Evolutionary conservation across 2,113 vertebrate genomes (phyloP).

Genomic region (Tympanuchus pallidicinctus): DNA sequence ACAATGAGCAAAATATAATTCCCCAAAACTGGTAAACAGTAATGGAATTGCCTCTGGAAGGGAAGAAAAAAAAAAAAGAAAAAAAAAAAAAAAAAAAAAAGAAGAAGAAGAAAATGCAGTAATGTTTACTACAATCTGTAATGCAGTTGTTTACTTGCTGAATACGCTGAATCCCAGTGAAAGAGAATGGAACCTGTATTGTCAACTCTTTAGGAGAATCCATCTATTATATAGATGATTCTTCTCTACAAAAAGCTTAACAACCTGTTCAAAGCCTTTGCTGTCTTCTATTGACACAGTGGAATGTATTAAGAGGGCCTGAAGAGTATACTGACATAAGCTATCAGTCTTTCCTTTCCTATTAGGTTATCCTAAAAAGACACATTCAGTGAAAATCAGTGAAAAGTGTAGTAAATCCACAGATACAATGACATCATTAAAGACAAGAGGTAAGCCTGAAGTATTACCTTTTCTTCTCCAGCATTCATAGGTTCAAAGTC

Average conservation of each 20-base stretch:
- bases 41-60: not conserved
- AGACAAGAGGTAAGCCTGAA: not conserved
- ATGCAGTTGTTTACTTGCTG: not conserved
- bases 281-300: not conserved
- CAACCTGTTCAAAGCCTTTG: not conserved
- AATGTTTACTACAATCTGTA: not conserved
- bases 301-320: not conserved
- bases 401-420: not conserved
- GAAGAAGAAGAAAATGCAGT: not conserved
- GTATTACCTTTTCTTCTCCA: conserved; percentile 15
- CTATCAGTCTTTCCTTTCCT: not conserved
- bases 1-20: not conserved
- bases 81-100: not conserved
- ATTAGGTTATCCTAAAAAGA: not conserved
- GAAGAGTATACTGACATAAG: not conserved
- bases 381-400: not conserved
- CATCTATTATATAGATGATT: not conserved
- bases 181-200: not conserved
- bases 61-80: not conserved
- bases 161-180: not conserved
- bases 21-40: not conserved
- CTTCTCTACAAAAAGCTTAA: not conserved
- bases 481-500: conserved; percentile 29
- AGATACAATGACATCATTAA: not conserved
- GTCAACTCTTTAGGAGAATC: not conserved